Evolutionary conservation across 2,888 invertebrate genomes (phyloP).

Genomic region (Sarcophaga caerulescens): DNA sequence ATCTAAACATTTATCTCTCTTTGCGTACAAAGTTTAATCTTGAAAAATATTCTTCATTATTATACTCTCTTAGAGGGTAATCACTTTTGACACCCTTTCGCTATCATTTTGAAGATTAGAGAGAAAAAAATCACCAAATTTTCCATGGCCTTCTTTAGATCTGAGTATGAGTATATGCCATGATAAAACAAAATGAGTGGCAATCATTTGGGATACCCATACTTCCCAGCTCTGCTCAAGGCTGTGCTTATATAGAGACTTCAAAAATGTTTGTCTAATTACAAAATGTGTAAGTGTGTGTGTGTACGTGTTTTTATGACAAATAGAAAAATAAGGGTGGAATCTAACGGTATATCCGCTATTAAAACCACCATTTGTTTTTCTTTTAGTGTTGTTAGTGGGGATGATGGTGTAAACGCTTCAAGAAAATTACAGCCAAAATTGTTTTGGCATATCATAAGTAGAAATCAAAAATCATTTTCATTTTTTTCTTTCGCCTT

Average conservation of each 20-base stretch:
- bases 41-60: neutral
- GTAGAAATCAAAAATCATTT: conserved; percentile 53
- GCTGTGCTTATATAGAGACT: neutral
- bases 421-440: conserved; percentile 29
- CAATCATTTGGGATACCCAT: conserved; percentile 3
- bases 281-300: conserved; percentile 31
- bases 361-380: conserved; percentile 24
- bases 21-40: conserved; percentile 2
- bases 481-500: neutral
- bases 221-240: neutral
- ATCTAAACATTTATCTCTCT: neutral
- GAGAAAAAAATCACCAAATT: neutral
- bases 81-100: neutral
- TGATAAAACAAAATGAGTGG: neutral
- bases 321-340: conserved; percentile 47
- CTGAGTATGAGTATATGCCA: neutral
- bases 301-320: neutral
- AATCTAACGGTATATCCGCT: conserved; percentile 38
- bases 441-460: conserved; percentile 55
- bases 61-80: neutral
- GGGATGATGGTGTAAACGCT: conserved; percentile 28
- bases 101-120: neutral
- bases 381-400: neutral
- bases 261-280: conserved; percentile 39
- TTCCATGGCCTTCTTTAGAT: neutral